Evolutionary conservation across 2,113 vertebrate species (phyloP).

Genomic region (Anser cygnoides): DNA sequence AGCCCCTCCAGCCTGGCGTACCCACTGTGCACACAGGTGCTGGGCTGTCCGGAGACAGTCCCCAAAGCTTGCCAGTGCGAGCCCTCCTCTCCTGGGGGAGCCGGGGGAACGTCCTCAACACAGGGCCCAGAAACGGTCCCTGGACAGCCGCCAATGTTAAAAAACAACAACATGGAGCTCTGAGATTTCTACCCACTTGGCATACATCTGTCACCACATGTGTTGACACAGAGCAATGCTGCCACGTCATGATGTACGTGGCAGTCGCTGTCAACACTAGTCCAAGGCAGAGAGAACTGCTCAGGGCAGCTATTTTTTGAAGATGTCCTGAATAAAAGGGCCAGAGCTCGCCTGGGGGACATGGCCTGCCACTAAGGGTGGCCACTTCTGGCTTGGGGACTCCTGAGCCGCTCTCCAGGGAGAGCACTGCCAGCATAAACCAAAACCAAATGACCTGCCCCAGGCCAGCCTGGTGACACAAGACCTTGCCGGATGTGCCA

Average conservation of each 20-base stretch:
- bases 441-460: background rate
- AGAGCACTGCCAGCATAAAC: background rate
- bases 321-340: background rate
- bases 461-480: background rate
- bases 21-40: background rate
- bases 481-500: background rate
- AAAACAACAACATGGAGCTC: conserved; percentile 8
- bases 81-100: background rate
- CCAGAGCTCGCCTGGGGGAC: background rate
- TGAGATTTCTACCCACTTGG: background rate
- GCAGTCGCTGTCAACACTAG: conserved; percentile 24
- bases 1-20: background rate
- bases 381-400: background rate
- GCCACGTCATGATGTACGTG: conserved; percentile 13
- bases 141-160: background rate
- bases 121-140: background rate
- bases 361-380: background rate
- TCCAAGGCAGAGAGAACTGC: conserved; percentile 1
- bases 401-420: background rate
- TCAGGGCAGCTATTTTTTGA: conserved; percentile 33
- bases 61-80: background rate
- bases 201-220: conserved; percentile 47
- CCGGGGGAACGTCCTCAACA: background rate
- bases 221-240: conserved; percentile 48
- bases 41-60: background rate